Evolutionary conservation across 2,113 vertebrate genomes (phyloP).

Genomic region (Podarcis raffonei): DNA sequence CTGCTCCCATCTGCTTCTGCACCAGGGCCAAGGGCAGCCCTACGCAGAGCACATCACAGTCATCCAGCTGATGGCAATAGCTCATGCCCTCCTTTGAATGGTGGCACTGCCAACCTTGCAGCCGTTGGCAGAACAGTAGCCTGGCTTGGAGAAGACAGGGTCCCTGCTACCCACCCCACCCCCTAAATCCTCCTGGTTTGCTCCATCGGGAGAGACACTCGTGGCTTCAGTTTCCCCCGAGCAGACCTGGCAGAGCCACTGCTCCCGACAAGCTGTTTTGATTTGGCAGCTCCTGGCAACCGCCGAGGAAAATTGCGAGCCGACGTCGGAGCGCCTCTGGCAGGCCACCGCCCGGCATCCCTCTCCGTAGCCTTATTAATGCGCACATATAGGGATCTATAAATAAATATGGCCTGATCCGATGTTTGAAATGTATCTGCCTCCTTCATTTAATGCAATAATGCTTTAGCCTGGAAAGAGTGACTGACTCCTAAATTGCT

Average conservation of each 20-base stretch:
- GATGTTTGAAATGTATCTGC: not conserved
- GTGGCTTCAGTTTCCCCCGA: not conserved
- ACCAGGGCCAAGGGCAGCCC: not conserved
- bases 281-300: not conserved
- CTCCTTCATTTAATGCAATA: not conserved
- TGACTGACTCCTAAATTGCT: not conserved
- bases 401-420: conserved; percentile 17
- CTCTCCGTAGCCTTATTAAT: not conserved
- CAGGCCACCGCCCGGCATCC: not conserved
- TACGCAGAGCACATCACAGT: no score
- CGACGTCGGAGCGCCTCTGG: fast-evolving
- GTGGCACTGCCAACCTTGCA: no score
- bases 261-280: not conserved
- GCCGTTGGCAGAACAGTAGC: no score
- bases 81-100: not conserved
- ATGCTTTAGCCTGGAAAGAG: conserved; percentile 30
- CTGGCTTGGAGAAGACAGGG: not conserved
- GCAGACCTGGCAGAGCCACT: fast-evolving
- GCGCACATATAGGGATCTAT: not conserved
- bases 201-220: not conserved
- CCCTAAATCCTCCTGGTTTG: not conserved
- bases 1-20: not conserved
- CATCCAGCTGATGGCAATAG: no score
- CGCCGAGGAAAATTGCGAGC: not conserved
- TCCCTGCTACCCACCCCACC: fast-evolving